Base-by-base conservation (phyloP, 2,888 invertebrate genomes). In the Meliscaeva auricollis region DNA sequence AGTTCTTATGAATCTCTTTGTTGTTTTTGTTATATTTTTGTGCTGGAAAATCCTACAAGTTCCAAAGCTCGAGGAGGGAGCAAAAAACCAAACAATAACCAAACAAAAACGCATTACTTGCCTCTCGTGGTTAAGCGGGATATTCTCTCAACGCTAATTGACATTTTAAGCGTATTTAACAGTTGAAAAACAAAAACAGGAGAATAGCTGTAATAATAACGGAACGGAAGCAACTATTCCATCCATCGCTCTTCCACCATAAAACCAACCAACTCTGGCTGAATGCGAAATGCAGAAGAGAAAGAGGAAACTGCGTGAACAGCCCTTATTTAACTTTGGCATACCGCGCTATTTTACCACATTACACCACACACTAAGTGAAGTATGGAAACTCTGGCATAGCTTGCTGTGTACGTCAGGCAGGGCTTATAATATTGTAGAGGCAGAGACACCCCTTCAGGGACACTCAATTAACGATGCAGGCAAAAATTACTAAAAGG, bases 91-190 rank as follows among this genome's bases (percentile, higher is more conserved):
- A 76, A 54, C 54, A 48, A 66, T 9, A 20, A 4, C 9, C 6
- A 32, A 50, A 66, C 13, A 13, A 17, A 48, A 68, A 54, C 77
- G 32, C 22, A 60, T 13, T 13, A 22, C 41, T 60, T 22, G 32
- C 41, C 48, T 20, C n/a, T 20, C 4, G 9, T 9, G 32, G 11
- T 15, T 26, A 35, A 32, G n/a, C 13, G 9, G 64, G 30, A 7
- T 13, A 2, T 46, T 17, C 41, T 38, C 41, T 48, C 17, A 60
- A 38, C 41, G 73, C 69, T 84, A 84, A 84, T 84, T 84, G 83
- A 79, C 78, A 84, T 84, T 84, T 77, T 84, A 84, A 84, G 83
- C 83, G 74, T 66, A 79, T 84, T 84, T 79, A 84, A 79, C 74
- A 79, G 69, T 75, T 54, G 58, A 74, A 64, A 75, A 78, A 74